phyloP scores from a whole-genome alignment of 2,797 vertebrate genomes.

The Mionectes olivaceus region DNA sequence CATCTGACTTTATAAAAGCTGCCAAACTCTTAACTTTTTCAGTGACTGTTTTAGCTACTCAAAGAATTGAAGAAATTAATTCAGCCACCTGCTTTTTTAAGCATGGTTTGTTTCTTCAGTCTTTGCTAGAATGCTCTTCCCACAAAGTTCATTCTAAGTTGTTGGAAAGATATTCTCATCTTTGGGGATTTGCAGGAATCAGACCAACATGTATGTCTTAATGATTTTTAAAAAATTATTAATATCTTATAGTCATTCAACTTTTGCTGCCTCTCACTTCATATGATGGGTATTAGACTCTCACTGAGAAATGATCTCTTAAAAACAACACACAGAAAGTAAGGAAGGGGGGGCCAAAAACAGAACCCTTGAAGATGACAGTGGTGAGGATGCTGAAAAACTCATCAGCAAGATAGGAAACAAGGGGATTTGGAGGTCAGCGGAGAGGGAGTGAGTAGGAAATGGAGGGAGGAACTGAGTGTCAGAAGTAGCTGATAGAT shows the following conservation, averaged over 20 bases:
- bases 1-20: not conserved
- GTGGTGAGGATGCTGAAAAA: constrained; percentile 38
- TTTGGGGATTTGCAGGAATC: constrained; percentile 12
- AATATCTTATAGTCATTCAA: not conserved
- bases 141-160: constrained; percentile 18
- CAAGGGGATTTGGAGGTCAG: constrained; percentile 30
- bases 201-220: not conserved
- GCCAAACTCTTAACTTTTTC: not conserved
- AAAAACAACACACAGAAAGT: not conserved
- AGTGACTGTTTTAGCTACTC: not conserved
- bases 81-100: not conserved
- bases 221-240: not conserved
- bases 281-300: not conserved
- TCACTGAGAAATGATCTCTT: not conserved
- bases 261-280: not conserved
- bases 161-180: not conserved
- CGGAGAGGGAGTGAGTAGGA: not conserved
- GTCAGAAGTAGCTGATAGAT: constrained; percentile 38
- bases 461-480: constrained; percentile 3
- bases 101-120: not conserved
- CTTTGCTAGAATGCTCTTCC: not conserved
- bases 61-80: not conserved
- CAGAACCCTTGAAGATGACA: not conserved
- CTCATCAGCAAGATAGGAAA: constrained; percentile 32
- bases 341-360: not conserved